A percentile compares a stretch with the other conserved stretches of the same genome.
Conservation (phyloP, 2,888 invertebrate genomes). For the Endotricha flammealis region DNA sequence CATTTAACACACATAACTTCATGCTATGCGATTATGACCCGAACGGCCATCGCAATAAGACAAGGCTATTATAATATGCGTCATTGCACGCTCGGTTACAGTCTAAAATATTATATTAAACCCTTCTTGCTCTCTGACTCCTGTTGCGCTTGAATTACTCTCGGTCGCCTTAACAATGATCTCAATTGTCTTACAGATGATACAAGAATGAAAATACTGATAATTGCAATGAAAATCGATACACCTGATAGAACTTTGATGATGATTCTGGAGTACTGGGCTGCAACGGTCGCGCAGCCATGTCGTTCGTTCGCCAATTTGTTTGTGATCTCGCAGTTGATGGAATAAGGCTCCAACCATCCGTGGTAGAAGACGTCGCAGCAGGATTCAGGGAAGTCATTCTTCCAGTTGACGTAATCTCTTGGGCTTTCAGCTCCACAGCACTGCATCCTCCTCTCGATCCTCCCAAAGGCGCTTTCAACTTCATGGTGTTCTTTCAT, state of each 20-base stretch:
- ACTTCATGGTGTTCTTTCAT: constrained; percentile 43
- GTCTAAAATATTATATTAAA: constrained; percentile 33
- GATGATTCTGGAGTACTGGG: constrained; percentile 52
- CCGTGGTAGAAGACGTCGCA: constrained; percentile 63
- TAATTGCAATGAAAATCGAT: constrained; percentile 45
- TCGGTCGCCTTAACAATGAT: constrained; percentile 38
- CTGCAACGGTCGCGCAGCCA: constrained; percentile 57
- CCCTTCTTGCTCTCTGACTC: constrained; percentile 66
- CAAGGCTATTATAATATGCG: constrained; percentile 4
- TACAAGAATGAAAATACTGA: constrained; percentile 43
- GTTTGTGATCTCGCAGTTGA: constrained; percentile 61
- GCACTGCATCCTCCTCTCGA: constrained; percentile 62
- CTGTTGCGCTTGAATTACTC: constrained; percentile 34
- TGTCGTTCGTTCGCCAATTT: constrained; percentile 64
- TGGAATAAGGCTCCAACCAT: constrained; percentile 48
- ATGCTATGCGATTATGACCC: constrained; percentile 9
- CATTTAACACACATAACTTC: constrained; percentile 1
- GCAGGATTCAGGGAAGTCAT: constrained; percentile 59
- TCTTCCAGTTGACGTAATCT: constrained; percentile 60
- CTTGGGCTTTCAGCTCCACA: constrained; percentile 62
- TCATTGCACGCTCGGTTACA: constrained; percentile 9
- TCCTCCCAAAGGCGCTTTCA: constrained; percentile 39
- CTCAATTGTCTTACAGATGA: constrained; percentile 41
- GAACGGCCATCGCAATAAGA: constrained; percentile 1
- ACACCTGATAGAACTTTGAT: constrained; percentile 49